Conservation (phyloP, 35 echinoderm and acorn worm genomes). For the Heliocidaris tuberculata region DNA sequence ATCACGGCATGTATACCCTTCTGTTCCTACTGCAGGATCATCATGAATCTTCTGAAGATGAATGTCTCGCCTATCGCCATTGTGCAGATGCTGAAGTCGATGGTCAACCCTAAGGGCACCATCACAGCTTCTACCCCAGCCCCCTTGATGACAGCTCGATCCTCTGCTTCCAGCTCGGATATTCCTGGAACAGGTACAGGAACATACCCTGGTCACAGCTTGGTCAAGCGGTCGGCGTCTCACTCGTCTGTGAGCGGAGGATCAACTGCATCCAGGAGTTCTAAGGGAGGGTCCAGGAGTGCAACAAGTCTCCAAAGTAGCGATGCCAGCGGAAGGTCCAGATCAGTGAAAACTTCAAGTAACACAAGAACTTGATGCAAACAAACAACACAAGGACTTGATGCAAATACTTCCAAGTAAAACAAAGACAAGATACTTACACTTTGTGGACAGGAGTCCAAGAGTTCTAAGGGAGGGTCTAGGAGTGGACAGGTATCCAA, state of each 20-base stretch:
- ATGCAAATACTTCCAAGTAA: not conserved
- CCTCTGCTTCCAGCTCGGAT: constrained; percentile 13
- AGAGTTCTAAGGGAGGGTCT: not conserved
- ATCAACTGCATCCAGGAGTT: not conserved
- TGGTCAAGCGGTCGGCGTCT: not conserved
- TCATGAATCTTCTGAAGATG: constrained; percentile 73
- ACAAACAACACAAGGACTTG: not conserved
- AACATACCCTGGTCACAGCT: not conserved
- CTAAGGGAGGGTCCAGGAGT: constrained; percentile 44
- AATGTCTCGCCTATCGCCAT: constrained; percentile 83
- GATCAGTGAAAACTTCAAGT: constrained; percentile 4
- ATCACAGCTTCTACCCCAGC: not conserved
- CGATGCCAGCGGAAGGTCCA: not conserved
- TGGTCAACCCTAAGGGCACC: constrained; percentile 55
- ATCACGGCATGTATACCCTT: not conserved
- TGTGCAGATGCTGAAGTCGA: constrained; percentile 71
- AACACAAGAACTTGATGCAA: constrained; percentile 35
- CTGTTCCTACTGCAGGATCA: constrained; percentile 47
- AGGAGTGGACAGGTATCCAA: not conserved
- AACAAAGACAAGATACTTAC: too few species aligned
- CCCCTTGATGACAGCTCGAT: not conserved
- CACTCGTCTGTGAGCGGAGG: not conserved
- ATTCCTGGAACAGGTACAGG: not conserved
- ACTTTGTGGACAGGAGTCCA: not conserved
- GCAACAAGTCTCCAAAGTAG: not conserved